phyloP scores from a whole-genome alignment of 2,113 vertebrate species.

The Romanogobio albipinnatus region DNA sequence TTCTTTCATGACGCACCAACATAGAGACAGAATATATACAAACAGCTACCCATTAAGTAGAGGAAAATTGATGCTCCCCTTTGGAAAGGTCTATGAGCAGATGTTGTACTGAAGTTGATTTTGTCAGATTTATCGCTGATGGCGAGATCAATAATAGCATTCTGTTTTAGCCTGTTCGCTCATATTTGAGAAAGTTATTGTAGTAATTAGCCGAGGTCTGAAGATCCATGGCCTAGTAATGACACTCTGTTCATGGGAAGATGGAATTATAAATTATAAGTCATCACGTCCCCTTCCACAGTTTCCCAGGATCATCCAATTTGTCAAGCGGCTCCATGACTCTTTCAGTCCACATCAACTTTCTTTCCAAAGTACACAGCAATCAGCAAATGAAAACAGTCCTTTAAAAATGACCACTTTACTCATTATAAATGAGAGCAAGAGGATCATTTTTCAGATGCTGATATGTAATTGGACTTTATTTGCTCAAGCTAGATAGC shows the following conservation, averaged over 20 bases:
- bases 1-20: constrained; percentile 8
- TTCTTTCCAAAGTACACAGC: constrained; percentile 64
- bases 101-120: constrained; percentile 24
- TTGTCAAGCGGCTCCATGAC: constrained; percentile 39
- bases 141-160: not conserved
- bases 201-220: constrained; percentile 6
- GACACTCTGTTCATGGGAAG: constrained; percentile 50
- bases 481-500: constrained; percentile 42
- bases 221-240: constrained; percentile 50
- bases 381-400: constrained; percentile 64
- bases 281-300: constrained; percentile 55
- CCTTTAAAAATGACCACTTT: constrained; percentile 52
- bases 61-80: constrained; percentile 6
- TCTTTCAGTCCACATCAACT: constrained; percentile 50
- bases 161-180: not conserved
- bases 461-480: constrained; percentile 29
- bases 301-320: constrained; percentile 51
- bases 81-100: constrained; percentile 32
- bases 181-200: constrained; percentile 3
- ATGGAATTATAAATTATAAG: constrained; percentile 53
- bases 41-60: constrained; percentile 1
- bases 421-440: constrained; percentile 50
- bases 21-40: not conserved
- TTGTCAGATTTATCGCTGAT: constrained; percentile 33
- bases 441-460: constrained; percentile 47